Percentiles rank a stretch among this genome's conserved stretches.
Evolutionary conservation across 2,888 invertebrate genomes (phyloP).

Genomic region (Synanthedon vespiformis): DNA sequence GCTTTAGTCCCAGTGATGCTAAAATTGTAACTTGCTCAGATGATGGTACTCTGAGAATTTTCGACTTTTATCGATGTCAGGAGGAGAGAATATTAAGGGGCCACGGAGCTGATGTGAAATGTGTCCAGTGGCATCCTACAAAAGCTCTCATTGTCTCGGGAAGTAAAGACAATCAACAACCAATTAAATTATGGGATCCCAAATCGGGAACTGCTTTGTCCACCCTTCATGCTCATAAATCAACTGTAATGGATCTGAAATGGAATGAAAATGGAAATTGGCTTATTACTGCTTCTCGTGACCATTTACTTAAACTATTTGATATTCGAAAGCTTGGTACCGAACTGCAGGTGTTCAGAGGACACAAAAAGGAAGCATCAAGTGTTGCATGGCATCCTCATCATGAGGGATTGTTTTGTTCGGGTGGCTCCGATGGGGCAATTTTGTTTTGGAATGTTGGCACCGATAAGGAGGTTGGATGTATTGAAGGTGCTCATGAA

Average conservation of each 20-base stretch:
- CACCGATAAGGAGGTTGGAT: slow-evolving; percentile 97
- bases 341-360: slow-evolving; percentile 97
- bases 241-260: slow-evolving; percentile 98
- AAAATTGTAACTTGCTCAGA: slow-evolving; percentile 99
- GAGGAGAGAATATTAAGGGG: slow-evolving; percentile 95
- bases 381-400: slow-evolving; percentile 98
- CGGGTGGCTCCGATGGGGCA: slow-evolving; percentile 98
- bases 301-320: slow-evolving; percentile 97
- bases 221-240: slow-evolving; percentile 98
- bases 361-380: slow-evolving; percentile 98
- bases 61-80: slow-evolving; percentile 97
- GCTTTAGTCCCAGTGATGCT: slow-evolving; percentile 98
- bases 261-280: slow-evolving; percentile 99
- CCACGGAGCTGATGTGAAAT: slow-evolving; percentile 98
- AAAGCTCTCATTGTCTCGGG: slow-evolving; percentile 97
- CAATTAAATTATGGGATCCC: slow-evolving; percentile 99
- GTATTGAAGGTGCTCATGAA: slow-evolving; percentile 98
- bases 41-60: slow-evolving; percentile 97
- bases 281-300: slow-evolving; percentile 97
- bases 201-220: slow-evolving; percentile 95
- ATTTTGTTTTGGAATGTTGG: slow-evolving; percentile 99
- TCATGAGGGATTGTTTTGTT: slow-evolving; percentile 96
- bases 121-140: slow-evolving; percentile 99
- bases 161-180: slow-evolving; percentile 99
- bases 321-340: slow-evolving; percentile 95